Evolutionary conservation across 1,140 invertebrate genomes (phyloP).

Genomic region (Dryas iulia): DNA sequence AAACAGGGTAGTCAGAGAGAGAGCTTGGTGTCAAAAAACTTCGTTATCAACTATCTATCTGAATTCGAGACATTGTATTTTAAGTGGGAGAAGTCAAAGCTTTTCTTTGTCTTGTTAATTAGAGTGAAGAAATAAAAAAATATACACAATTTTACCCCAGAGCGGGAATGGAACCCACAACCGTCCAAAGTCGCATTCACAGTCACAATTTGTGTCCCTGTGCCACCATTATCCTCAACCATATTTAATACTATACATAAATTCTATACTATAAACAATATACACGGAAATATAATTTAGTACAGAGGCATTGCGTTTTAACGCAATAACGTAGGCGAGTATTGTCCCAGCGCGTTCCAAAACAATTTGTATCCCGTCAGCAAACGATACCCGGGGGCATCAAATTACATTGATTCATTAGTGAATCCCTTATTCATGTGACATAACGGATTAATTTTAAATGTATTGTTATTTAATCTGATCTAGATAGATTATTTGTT

Average conservation of each 20-base stretch:
- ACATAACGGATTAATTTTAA: conserved; percentile 15
- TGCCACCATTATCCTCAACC: background rate
- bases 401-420: conserved; percentile 42
- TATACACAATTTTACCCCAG: too few species aligned
- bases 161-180: too few species aligned
- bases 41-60: too few species aligned
- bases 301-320: background rate
- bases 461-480: conserved; percentile 15
- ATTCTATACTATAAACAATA: background rate
- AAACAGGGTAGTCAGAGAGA: too few species aligned
- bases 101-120: too few species aligned
- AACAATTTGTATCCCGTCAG: conserved; percentile 37
- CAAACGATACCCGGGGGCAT: conserved; percentile 31
- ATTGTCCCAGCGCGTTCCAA: conserved; percentile 11
- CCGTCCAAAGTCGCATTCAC: too few species aligned
- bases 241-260: background rate
- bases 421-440: conserved; percentile 16
- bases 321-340: conserved; percentile 6
- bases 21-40: too few species aligned
- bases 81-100: too few species aligned
- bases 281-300: background rate
- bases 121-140: too few species aligned
- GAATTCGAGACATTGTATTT: too few species aligned
- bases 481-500: background rate
- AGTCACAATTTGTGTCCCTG: too few species aligned